These are phyloP conservation scores for Pseudomyrmex dendroicus DNA, from an alignment of 1,140 invertebrate genomes.

Conservation along the genomic window DNA sequence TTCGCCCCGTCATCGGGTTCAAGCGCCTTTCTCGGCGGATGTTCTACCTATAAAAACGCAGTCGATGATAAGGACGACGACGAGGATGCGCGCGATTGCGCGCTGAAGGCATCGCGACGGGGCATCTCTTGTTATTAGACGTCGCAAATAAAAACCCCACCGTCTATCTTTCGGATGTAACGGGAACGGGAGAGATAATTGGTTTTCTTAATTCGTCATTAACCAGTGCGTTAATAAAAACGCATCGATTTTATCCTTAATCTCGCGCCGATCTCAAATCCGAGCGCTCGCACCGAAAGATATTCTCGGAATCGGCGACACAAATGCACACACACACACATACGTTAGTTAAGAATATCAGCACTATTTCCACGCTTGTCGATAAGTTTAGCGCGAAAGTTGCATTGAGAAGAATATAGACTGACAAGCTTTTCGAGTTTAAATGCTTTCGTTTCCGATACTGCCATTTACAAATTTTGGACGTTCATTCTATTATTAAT, in stretches of 20 bases:
- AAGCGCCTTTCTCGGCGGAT: constrained; percentile 64
- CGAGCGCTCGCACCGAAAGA: not conserved
- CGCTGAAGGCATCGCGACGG: not conserved
- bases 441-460: not conserved
- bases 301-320: constrained; percentile 30
- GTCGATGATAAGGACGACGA: constrained; percentile 50
- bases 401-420: not conserved
- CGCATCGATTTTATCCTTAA: not conserved
- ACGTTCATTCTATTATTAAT: not conserved
- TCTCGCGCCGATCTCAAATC: constrained; percentile 7
- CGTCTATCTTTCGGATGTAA: not conserved
- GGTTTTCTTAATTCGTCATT: constrained; percentile 43
- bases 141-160: constrained; percentile 15
- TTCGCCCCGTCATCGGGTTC: constrained; percentile 71
- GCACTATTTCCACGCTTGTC: constrained; percentile 29
- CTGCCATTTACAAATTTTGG: not conserved
- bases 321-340: not conserved
- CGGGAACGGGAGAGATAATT: not conserved
- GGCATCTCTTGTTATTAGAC: constrained; percentile 24
- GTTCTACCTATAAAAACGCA: constrained; percentile 47
- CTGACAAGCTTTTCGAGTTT: not conserved
- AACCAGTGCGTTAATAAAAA: constrained; percentile 33
- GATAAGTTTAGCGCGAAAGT: constrained; percentile 48
- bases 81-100: constrained; percentile 36
- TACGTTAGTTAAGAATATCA: constrained; percentile 51